phyloP scores from a whole-genome alignment of 2,797 vertebrate species.

The Falco biarmicus region DNA sequence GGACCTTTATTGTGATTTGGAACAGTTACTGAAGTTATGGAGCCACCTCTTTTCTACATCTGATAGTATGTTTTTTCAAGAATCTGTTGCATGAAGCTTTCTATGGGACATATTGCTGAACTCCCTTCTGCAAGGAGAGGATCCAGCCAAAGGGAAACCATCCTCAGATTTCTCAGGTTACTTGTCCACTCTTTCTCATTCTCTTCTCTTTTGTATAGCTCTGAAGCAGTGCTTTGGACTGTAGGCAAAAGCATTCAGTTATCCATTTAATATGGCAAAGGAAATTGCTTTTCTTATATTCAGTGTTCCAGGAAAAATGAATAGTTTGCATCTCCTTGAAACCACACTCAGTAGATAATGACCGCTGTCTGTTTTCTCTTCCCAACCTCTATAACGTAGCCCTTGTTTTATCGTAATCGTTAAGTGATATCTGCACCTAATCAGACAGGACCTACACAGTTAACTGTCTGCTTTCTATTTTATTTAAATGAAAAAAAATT shows the following conservation, averaged over 20 bases:
- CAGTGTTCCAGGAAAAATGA: neutral
- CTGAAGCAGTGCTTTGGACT: neutral
- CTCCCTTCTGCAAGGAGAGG: neutral
- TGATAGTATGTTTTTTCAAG: neutral
- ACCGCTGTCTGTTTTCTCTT: neutral
- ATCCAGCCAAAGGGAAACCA: neutral
- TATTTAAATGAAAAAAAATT: neutral
- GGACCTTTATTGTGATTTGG: neutral
- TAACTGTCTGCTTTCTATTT: neutral
- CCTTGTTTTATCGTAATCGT: neutral
- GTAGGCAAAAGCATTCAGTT: neutral
- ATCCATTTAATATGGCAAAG: neutral
- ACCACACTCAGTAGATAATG: neutral
- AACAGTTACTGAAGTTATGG: neutral
- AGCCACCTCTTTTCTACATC: neutral
- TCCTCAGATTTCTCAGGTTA: neutral
- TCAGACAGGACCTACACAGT: neutral
- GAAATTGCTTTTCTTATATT: neutral
- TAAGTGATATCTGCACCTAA: neutral
- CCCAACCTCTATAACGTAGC: neutral
- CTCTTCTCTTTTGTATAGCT: neutral
- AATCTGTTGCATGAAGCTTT: neutral
- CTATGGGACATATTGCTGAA: fast-evolving
- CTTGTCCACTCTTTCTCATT: neutral
- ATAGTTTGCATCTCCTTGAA: neutral